Base-by-base conservation (phyloP, 2,888 invertebrate genomes). In the Drosophila buzzatii region DNA sequence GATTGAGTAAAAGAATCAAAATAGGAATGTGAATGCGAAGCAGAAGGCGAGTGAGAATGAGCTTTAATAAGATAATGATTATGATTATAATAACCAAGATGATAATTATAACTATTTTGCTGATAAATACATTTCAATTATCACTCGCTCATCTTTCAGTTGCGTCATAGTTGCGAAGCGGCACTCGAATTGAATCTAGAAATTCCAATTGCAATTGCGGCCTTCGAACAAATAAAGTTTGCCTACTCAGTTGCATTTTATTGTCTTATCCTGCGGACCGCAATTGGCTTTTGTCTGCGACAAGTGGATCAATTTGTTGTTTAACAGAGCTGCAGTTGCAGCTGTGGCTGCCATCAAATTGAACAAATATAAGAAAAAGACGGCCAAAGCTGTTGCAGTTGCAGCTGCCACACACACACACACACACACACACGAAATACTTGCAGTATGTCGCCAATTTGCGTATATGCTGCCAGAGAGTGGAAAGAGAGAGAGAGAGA, bases 281-380 rank as follows among this genome's bases (percentile, higher is more conserved):
- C 59, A 70, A 60, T 57, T 64, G 57, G 42, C 47, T 55, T 68
- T 70, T 41, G 60, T 55, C 58, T 64, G 73, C 70, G 80, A 63
- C 81, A 82, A 83, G 83, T 82, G 83, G 86, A 85, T 85, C 81
- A 82, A 82, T 81, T 84, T 82, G 73, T 68, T 70, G 63, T 70
- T 64, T 65, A 63, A 69, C 51, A 44, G 31, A 39, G 47, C 37
- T 33, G 27, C 27, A 44, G 47, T 51, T n/a, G 44, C 51, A 75
- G 27, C 58, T 58, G 71, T 63, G 71, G 52, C 44, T 39, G 49
- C 59, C 10, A 65, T 56, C 55, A 53, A 73, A 64, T 41, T 55
- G 55, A 35, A 55, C 27, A 39, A 55, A 37, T 53, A 37, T 53
- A 41, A 31, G 27, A 55, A 27, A 31, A 18, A 31, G 23, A 42